Conservation (phyloP, 2,888 invertebrate species). For the Amblyjoppa proteus region DNA sequence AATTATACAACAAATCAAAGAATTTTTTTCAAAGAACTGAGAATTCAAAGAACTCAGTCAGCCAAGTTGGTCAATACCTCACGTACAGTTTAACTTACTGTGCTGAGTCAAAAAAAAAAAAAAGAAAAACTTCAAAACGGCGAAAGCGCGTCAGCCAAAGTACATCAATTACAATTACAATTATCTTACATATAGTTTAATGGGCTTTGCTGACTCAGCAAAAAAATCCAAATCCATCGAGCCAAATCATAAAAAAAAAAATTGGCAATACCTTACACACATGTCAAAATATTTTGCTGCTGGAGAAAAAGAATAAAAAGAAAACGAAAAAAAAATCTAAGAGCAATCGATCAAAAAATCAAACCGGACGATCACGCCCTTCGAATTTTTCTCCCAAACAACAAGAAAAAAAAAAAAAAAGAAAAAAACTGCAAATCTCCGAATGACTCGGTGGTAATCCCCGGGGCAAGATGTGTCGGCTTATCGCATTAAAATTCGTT, state of each 20-base stretch:
- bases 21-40: too few relatives aligned
- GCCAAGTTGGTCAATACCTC: not conserved
- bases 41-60: too few relatives aligned
- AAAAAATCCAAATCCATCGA: not conserved
- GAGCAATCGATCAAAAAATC: constrained; percentile 1
- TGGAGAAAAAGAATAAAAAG: not conserved
- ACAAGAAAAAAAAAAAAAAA: not conserved
- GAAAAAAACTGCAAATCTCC: not conserved
- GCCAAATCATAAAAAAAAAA: not conserved
- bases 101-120: too few relatives aligned
- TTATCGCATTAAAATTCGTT: constrained; percentile 58
- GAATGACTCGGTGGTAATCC: constrained; percentile 45
- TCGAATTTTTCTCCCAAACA: not conserved
- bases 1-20: too few relatives aligned
- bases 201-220: too few relatives aligned
- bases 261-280: not conserved
- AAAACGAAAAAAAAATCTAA: not conserved
- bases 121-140: not conserved
- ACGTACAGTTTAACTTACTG: not conserved
- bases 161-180: too few relatives aligned
- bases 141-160: too few relatives aligned
- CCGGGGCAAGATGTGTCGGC: constrained; percentile 40
- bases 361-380: constrained; percentile 3
- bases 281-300: not conserved
- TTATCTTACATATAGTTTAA: too few relatives aligned